Evolutionary conservation across 2,888 invertebrate species (phyloP), one percentile per base, ranked within the genome.

Genomic region (Bimastos eiseni): DNA sequence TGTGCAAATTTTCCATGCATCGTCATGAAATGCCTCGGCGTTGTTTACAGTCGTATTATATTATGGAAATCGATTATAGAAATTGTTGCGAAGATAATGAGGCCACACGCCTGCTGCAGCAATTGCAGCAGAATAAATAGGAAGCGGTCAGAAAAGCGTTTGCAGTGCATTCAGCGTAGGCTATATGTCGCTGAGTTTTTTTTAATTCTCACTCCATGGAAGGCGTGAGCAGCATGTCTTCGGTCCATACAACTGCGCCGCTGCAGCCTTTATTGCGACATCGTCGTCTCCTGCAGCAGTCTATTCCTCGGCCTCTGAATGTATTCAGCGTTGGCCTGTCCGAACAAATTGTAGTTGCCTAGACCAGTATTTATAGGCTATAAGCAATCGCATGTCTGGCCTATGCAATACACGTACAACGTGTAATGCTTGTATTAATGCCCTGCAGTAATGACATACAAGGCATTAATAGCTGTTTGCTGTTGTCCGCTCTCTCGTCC

Each of bases 61-160:
- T 70, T 70, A 70, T n/a, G 70, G 70, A n/a, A 70, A 70, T 70
- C 70, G 70, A 70, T 70, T 70, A 70, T 70, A n/a, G 30, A 70
- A 70, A 70, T 70, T 70, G 70, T n/a, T 70, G 30, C 70, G 30
- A 8, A n/a, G 70, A 70, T 13, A 70, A 70, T n/a, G n/a, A 70
- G 6, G 11, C 70, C 70, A 70, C 1, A 70, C 70, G 4, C n/a
- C n/a, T n/a, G 30, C 70, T 70, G 70, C 30, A 11, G 70, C 30
- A 11, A n/a, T 11, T 11, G 70, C 30, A n/a, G n/a, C 70, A n/a
- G 70, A 70, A 70, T 70, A n/a, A 70, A 70, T n/a, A 70, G 70
- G 70, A 70, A n/a, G 70, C 70, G 3, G 49, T 19, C 6, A 19
- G 21, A 1, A 70, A 30, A 70, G 30, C 70, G 70, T 8, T n/a